Percentiles rank a stretch among this genome's conserved stretches.
These are phyloP conservation scores for Drosophila maculinotata DNA, from an alignment of 2,888 invertebrate genomes.

Conservation along the genomic window DNA sequence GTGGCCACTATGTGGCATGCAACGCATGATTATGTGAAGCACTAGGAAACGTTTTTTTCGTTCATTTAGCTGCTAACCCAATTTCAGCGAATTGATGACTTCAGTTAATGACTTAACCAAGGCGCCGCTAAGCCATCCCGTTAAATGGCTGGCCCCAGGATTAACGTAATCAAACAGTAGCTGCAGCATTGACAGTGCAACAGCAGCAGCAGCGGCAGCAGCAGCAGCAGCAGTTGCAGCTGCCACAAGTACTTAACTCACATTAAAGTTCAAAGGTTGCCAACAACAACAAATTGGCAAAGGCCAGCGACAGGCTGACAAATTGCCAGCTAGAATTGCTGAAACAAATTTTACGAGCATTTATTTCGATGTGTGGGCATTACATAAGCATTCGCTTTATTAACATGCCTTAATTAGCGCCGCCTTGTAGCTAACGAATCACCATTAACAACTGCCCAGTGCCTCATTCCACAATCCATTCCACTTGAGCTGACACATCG, in stretches of 20 bases:
- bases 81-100: conserved; percentile 47
- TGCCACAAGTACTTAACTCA: conserved; percentile 46
- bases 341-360: conserved; percentile 31
- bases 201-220: conserved; percentile 3
- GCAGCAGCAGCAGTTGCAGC: conserved; percentile 13
- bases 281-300: conserved; percentile 44
- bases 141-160: conserved; percentile 27
- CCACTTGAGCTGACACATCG: conserved; percentile 34
- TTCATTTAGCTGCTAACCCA: conserved; percentile 32
- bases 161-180: conserved; percentile 51
- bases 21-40: conserved; percentile 73
- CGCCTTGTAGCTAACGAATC: conserved; percentile 39
- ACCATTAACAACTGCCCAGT: conserved; percentile 34
- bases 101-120: conserved; percentile 49
- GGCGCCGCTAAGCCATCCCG: conserved; percentile 22
- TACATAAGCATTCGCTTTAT: conserved; percentile 68
- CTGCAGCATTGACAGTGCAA: conserved; percentile 30
- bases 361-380: conserved; percentile 26
- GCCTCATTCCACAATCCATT: too few species aligned
- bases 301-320: conserved; percentile 61
- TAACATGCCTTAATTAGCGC: conserved; percentile 62
- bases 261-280: conserved; percentile 69
- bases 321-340: conserved; percentile 65
- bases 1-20: conserved; percentile 55
- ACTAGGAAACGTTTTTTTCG: conserved; percentile 66